Conservation (phyloP, 2,888 invertebrate genomes). For the Caenorhabditis becei region DNA sequence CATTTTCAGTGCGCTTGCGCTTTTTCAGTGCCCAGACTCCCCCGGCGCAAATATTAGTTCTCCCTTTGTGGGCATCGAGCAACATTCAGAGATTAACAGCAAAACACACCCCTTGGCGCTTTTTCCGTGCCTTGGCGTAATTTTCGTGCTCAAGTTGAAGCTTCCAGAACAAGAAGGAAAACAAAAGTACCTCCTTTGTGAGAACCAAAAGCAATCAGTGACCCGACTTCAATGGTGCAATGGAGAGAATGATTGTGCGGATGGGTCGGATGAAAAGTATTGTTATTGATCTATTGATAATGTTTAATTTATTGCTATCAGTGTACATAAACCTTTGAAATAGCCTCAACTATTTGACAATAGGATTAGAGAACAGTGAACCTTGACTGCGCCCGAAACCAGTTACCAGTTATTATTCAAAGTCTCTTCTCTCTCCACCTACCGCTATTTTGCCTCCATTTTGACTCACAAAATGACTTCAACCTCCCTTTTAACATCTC, state of each 20-base stretch:
- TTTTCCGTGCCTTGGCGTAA: not conserved
- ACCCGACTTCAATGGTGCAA: slow-evolving; percentile 79
- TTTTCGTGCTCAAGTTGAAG: not conserved
- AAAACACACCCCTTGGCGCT: not conserved
- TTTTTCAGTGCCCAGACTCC: too few relatives aligned
- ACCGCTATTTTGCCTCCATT: slow-evolving; percentile 4
- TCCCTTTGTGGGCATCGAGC: not conserved
- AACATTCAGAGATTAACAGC: not conserved
- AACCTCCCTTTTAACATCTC: slow-evolving; percentile 4
- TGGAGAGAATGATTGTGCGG: slow-evolving; percentile 77
- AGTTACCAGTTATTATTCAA: too few relatives aligned
- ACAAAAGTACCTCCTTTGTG: slow-evolving; percentile 78
- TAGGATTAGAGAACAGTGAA: slow-evolving; percentile 30
- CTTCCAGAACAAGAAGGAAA: slow-evolving; percentile 70
- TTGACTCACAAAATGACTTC: too few relatives aligned
- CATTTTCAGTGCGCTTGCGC: too few relatives aligned
- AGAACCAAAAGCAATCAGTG: slow-evolving; percentile 81
- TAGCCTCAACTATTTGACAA: slow-evolving; percentile 48
- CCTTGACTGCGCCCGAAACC: too few relatives aligned
- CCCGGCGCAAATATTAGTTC: too few relatives aligned
- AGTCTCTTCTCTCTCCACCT: slow-evolving; percentile 30
- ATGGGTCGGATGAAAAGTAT: slow-evolving; percentile 80
- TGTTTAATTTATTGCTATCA: slow-evolving; percentile 17
- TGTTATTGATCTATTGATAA: slow-evolving; percentile 66
- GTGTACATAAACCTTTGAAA: too few relatives aligned